Evolutionary conservation across 2,797 vertebrate genomes (phyloP).

Genomic region (Phoeniculus purpureus): DNA sequence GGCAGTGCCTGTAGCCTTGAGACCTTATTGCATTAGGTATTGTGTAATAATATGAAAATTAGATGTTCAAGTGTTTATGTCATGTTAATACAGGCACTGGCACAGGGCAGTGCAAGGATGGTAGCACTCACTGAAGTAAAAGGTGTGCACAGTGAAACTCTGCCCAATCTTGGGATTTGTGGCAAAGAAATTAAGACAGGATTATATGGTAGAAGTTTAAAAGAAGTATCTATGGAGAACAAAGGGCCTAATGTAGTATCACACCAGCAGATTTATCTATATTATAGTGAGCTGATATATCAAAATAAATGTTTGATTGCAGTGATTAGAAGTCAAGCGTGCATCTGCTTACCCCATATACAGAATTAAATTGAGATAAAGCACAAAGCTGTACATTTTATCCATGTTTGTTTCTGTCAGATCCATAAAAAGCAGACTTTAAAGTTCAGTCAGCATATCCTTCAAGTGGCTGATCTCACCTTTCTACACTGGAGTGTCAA

Average conservation of each 20-base stretch:
- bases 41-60: neutral
- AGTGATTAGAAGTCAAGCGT: neutral
- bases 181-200: neutral
- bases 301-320: neutral
- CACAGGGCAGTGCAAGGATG: neutral
- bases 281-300: neutral
- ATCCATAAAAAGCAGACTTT: neutral
- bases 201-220: neutral
- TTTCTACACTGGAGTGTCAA: neutral
- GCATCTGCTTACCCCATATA: neutral
- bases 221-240: neutral
- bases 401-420: neutral
- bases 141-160: neutral
- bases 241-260: neutral
- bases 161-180: neutral
- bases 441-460: neutral
- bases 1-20: neutral
- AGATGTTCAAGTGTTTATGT: neutral
- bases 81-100: neutral
- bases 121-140: neutral
- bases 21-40: neutral
- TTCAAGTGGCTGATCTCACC: neutral
- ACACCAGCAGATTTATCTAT: neutral
- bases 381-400: neutral
- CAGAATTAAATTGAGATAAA: neutral